These are phyloP conservation scores for Heliconius hortense DNA, from an alignment of 2,888 invertebrate genomes.

Conservation along the genomic window DNA sequence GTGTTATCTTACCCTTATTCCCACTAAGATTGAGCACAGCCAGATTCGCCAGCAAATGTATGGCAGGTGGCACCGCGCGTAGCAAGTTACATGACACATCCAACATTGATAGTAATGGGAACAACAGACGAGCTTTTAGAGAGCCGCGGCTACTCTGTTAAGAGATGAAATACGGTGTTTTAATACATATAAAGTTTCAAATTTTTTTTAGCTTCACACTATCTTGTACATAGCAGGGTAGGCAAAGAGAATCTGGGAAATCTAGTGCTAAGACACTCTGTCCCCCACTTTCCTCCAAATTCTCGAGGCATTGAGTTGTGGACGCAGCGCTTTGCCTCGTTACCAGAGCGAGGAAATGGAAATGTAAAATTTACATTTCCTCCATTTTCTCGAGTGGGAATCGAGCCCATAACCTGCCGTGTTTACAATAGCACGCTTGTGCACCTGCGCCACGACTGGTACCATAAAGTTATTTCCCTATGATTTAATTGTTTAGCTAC, in stretches of 20 bases:
- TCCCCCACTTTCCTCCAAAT: too few species aligned
- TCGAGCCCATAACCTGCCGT: too few species aligned
- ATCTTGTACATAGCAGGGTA: background rate
- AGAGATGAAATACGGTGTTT: background rate
- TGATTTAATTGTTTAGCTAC: too few species aligned
- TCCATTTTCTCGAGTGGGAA: too few species aligned
- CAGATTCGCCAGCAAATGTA: conserved; percentile 92
- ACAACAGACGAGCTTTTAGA: conserved; percentile 88
- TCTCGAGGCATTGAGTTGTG: background rate
- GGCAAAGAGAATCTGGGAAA: background rate
- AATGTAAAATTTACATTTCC: too few species aligned
- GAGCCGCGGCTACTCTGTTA: conserved; percentile 36
- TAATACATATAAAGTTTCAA: background rate
- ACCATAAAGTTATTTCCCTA: too few species aligned
- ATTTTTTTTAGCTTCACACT: background rate
- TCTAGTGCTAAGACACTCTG: background rate
- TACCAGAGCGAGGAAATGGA: too few species aligned
- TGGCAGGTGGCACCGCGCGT: conserved; percentile 88
- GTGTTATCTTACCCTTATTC: conserved; percentile 82
- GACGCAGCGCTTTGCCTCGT: background rate
- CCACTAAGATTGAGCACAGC: conserved; percentile 97
- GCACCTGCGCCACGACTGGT: too few species aligned
- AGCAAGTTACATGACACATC: conserved; percentile 94
- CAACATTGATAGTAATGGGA: conserved; percentile 96
- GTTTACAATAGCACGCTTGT: too few species aligned